These are phyloP conservation scores for Hyperoplus immaculatus DNA, from an alignment of 2,797 vertebrate genomes.

Conservation along the genomic window DNA sequence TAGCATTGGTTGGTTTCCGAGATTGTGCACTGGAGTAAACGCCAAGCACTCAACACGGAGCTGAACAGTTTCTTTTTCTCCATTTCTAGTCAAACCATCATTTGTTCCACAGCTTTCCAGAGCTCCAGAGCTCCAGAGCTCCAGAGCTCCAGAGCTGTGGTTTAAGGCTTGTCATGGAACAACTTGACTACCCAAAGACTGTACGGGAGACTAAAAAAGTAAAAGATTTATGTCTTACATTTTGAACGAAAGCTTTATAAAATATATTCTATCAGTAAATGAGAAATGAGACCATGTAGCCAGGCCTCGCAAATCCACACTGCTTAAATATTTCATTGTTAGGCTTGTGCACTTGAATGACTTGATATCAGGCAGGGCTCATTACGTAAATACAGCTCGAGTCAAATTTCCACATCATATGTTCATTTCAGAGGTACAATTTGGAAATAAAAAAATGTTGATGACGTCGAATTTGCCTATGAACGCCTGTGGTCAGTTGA, in stretches of 20 bases:
- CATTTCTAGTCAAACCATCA: neutral
- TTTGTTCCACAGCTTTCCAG: neutral
- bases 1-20: neutral
- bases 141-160: neutral
- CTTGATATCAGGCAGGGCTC: neutral
- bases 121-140: neutral
- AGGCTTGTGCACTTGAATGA: neutral
- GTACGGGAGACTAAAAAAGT: neutral
- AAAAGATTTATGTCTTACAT: neutral
- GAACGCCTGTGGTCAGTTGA: neutral
- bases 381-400: neutral
- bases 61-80: neutral
- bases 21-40: neutral
- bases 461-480: no score
- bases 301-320: neutral
- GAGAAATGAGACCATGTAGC: neutral
- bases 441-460: neutral
- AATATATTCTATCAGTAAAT: neutral
- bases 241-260: no score
- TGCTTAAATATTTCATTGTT: conserved; percentile 8
- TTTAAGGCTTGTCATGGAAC: neutral
- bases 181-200: neutral
- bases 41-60: neutral
- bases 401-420: neutral
- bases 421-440: neutral